These are phyloP conservation scores for Drosophila anomalata DNA, from an alignment of 2,888 invertebrate genomes.

Conservation along the genomic window DNA sequence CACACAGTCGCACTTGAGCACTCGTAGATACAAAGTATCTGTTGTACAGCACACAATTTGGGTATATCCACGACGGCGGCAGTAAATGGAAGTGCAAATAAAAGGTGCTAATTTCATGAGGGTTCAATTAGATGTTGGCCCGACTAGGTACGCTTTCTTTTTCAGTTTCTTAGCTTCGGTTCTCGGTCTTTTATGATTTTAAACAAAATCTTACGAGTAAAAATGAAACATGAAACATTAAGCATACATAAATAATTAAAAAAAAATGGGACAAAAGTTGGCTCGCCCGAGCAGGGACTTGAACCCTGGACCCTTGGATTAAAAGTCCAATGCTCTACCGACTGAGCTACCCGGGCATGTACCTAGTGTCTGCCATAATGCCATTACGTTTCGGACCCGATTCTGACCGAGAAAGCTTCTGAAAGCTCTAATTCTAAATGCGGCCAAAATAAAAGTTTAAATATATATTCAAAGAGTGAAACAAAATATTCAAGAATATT, in stretches of 20 bases:
- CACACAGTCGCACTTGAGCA: constrained; percentile 11
- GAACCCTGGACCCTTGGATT: constrained; percentile 85
- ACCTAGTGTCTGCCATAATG: rapidly evolving
- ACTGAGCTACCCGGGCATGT: constrained; percentile 82
- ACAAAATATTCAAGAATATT: background rate
- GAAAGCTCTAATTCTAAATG: background rate
- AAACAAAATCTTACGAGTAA: background rate
- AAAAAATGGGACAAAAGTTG: constrained; percentile 39
- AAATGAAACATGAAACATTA: background rate
- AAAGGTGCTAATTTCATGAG: constrained; percentile 82
- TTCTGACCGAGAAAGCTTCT: constrained; percentile 2
- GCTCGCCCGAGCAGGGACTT: constrained; percentile 84
- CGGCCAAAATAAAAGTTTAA: background rate
- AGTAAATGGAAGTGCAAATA: constrained; percentile 78
- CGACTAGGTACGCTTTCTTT: constrained; percentile 55
- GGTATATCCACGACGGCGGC: constrained; percentile 64
- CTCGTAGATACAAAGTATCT: constrained; percentile 20
- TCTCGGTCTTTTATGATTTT: constrained; percentile 2
- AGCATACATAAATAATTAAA: background rate
- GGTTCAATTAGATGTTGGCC: constrained; percentile 78
- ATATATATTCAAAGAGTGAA: background rate
- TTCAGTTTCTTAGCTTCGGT: constrained; percentile 18
- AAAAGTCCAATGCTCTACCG: constrained; percentile 85
- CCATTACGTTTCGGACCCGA: background rate
- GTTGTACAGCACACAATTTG: constrained; percentile 59